Percentiles rank a stretch among this genome's conserved stretches.
Evolutionary conservation across 2,797 vertebrate species (phyloP).

Genomic region (Gymnodraco acuticeps): DNA sequence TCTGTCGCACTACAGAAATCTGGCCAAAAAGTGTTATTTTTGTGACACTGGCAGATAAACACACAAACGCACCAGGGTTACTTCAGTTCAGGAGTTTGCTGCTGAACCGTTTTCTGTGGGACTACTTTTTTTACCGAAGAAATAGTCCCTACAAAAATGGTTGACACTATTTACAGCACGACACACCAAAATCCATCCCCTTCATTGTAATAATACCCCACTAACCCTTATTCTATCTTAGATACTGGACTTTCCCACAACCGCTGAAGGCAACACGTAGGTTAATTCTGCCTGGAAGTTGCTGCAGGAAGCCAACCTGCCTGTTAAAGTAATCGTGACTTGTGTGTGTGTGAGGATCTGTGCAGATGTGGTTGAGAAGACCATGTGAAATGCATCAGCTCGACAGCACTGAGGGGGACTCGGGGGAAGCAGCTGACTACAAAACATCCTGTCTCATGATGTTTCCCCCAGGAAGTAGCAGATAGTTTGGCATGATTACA

Average conservation of each 20-base stretch:
- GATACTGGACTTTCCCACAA: background rate
- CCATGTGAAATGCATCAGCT: slow-evolving; percentile 17
- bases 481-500: background rate
- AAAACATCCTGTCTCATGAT: background rate
- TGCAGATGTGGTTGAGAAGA: slow-evolving; percentile 14
- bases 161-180: background rate
- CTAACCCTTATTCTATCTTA: background rate
- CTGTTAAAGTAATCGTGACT: slow-evolving; percentile 19
- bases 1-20: slow-evolving; percentile 53
- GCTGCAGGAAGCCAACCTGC: background rate
- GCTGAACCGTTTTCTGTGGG: background rate
- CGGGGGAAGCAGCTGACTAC: background rate
- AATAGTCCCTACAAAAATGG: background rate
- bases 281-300: background rate
- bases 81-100: background rate
- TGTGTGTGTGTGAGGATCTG: background rate
- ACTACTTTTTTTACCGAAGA: background rate
- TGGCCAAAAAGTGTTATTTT: slow-evolving; percentile 20
- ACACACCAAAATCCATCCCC: background rate
- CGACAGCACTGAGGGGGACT: slow-evolving; percentile 3
- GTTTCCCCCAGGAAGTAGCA: background rate
- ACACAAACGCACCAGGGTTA: background rate
- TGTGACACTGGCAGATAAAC: background rate
- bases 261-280: background rate
- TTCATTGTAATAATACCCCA: background rate